phyloP scores from a whole-genome alignment of 2,888 invertebrate species.

The Camptogramma bilineatum region DNA sequence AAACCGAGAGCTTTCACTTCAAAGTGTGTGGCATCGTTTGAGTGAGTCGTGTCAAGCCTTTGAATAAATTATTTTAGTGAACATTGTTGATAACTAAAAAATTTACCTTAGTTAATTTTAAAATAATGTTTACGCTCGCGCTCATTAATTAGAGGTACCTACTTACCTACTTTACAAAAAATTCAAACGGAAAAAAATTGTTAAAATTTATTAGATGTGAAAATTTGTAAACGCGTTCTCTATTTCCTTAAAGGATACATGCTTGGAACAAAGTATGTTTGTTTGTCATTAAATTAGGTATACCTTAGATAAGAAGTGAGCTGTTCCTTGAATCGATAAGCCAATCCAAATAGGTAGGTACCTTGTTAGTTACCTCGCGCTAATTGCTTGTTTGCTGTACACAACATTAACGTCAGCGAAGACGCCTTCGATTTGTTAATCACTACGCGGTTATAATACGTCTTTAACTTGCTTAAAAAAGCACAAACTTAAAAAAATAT shows the following conservation, averaged over 20 bases:
- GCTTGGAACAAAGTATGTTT: not conserved
- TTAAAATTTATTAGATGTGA: not conserved
- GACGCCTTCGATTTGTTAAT: constrained; percentile 54
- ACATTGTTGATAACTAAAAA: not conserved
- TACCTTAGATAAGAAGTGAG: constrained; percentile 42
- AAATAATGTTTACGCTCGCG: too few relatives aligned
- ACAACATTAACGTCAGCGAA: constrained; percentile 53
- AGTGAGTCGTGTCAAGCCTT: not conserved
- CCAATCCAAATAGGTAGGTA: constrained; percentile 47
- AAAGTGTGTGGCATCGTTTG: not conserved
- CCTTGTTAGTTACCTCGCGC: constrained; percentile 48
- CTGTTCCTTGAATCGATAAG: constrained; percentile 51
- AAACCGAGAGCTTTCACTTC: not conserved
- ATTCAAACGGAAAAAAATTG: not conserved
- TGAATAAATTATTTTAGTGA: not conserved
- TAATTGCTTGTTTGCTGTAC: constrained; percentile 70
- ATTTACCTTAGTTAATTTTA: too few relatives aligned
- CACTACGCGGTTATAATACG: constrained; percentile 53
- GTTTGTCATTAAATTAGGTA: constrained; percentile 1
- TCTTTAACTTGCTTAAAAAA: not conserved
- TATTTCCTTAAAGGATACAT: not conserved
- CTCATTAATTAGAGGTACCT: too few relatives aligned
- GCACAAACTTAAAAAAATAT: not conserved
- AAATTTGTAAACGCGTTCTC: not conserved
- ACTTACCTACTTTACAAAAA: not conserved